phyloP scores from a whole-genome alignment of 2,888 invertebrate species.

The Cheilosia vernalis region DNA sequence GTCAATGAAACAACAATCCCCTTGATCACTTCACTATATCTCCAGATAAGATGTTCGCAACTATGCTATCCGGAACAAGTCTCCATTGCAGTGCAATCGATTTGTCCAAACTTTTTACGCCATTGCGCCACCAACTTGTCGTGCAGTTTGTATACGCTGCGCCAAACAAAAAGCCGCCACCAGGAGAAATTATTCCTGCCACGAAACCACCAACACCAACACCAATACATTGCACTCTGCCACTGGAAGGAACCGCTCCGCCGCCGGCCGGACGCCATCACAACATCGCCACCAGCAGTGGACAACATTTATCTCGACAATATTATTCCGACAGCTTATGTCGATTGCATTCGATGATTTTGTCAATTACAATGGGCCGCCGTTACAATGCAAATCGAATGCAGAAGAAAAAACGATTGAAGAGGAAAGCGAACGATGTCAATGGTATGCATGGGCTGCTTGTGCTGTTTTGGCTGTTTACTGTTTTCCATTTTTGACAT shows the following conservation, averaged over 20 bases:
- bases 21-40: constrained; percentile 24
- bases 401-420: constrained; percentile 18
- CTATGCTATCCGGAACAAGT: constrained; percentile 39
- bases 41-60: constrained; percentile 34
- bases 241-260: constrained; percentile 1
- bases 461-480: neutral
- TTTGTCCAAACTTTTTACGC: constrained; percentile 70
- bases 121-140: constrained; percentile 70
- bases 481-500: constrained; percentile 47
- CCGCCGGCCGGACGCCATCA: constrained; percentile 2
- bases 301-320: constrained; percentile 73
- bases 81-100: constrained; percentile 46
- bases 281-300: constrained; percentile 26
- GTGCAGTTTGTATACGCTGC: constrained; percentile 47
- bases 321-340: constrained; percentile 75
- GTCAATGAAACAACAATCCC: neutral
- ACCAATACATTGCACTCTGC: constrained; percentile 21
- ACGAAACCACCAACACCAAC: constrained; percentile 44
- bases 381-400: constrained; percentile 49
- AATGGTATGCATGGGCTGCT: constrained; percentile 42
- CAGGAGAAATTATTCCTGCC: constrained; percentile 67
- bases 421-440: constrained; percentile 54
- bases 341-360: constrained; percentile 75
- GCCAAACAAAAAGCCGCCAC: constrained; percentile 45
- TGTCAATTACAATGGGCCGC: constrained; percentile 70